Evolutionary conservation across 2,888 invertebrate species (phyloP), one percentile per base, ranked within the genome.

Genomic region (Heteromyza rotundicornis): DNA sequence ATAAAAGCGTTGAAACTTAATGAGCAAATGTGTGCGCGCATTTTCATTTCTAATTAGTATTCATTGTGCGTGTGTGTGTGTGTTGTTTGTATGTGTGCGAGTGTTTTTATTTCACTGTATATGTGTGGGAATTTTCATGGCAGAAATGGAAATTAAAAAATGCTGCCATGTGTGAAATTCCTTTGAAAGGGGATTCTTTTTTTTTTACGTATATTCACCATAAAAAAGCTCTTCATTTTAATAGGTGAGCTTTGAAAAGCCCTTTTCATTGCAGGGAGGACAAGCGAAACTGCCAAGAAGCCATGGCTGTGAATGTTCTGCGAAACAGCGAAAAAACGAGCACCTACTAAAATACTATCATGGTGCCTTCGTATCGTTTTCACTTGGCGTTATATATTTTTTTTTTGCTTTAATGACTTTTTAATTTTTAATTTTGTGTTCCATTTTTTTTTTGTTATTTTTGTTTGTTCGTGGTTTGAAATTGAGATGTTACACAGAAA

Each of bases 31-130:
- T n/a, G n/a, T 69, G 69, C 56, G 68, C 70, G 70, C 74, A 64
- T 73, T 76, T 77, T 76, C 73, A 75, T 75, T 76, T 78, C 73
- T 77, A 75, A 75, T 77, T 77, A 76, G 74, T 70, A 69, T 68
- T 71, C 66, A 40, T n/a, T 40, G 69, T 67, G 65, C 61, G 65
- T 59, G 49, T 64, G 44, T 59, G 49, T 57, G 53, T 62, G 59
- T 24, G 56, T 63, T 59, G 20, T 51, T 17, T 17, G 35, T 61
- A 27, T 40, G 32, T 54, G 49, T 53, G 27, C 27, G 51, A 23
- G 44, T 55, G 40, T 32, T 17, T 56, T 19, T 35, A 27, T 53
- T 14, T 22, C 24, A 22, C 14, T 36, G 10, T 7, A 27, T n/a
- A n/a, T n/a, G n/a, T n/a, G n/a, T n/a, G 27, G 10, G 27, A 10